Evolutionary conservation across 2,113 vertebrate genomes (phyloP), one percentile per base, ranked within the genome.

Genomic region (Pheucticus melanocephalus): DNA sequence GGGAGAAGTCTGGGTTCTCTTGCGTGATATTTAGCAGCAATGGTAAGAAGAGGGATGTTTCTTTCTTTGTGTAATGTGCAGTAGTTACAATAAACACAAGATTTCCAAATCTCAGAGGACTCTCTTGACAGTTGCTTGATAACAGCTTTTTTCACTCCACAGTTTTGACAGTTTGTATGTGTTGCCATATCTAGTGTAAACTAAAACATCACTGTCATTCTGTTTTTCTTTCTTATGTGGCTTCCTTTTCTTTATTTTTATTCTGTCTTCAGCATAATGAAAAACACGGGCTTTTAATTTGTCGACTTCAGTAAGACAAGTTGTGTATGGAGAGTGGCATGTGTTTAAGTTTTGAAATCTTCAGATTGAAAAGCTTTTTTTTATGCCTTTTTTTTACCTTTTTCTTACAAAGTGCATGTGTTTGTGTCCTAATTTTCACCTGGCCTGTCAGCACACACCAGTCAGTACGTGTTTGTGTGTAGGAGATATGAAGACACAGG

Each of bases 141-240:
- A 98, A 98, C 98, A 98, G 98, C 98, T 98, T 98, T 98, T 98
- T 98, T 98, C 98, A 98, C 98, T 98, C 98, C 97, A 96, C 98
- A 98, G 98, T 98, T 98, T 98, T 98, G 98, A 98, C 98, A 98
- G 98, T 98, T 98, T 98, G 98, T 98, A 97, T 98, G 98, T 98
- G 97, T 98, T 98, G 97, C 97, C 97, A 97, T 98, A 98, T 97
- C 97, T 98, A 98, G 97, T 98, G 96, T 98, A 98, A 98, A 98
- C 98, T 98, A 98, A 98, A 98, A 98, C 98, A 98, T 98, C 97
- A 98, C 98, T 98, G 98, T 98, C 98, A 98, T 98, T 98, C 98
- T 98, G 97, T 97, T 98, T 98, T 98, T 97, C 97, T 97, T 98
- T 98, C 98, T 97, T 97, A 93, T 94, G 95, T 97, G 96, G 94